Evolutionary conservation across 1,140 invertebrate genomes (phyloP).

Genomic region (Bombus pascuorum): DNA sequence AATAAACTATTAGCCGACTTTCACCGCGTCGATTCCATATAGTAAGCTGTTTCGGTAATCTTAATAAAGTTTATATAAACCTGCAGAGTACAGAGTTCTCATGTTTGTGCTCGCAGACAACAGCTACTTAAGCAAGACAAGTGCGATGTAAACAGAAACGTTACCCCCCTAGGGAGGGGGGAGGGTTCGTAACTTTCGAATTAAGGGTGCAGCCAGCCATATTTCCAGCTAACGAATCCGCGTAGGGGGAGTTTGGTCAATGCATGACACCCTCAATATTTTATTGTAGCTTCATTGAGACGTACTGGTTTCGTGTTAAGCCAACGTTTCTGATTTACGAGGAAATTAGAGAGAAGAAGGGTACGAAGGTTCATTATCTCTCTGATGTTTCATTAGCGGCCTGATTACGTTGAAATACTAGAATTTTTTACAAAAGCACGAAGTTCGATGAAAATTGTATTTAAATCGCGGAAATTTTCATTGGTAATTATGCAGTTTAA

Average conservation of each 20-base stretch:
- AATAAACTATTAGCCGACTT: conserved; percentile 12
- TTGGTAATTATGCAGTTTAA: background rate
- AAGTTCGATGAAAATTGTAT: no score
- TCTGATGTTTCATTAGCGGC: background rate
- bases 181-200: background rate
- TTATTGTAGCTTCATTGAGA: background rate
- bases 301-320: background rate
- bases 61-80: conserved; percentile 47
- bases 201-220: background rate
- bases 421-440: no score
- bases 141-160: conserved; percentile 46
- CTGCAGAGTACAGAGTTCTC: background rate
- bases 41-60: conserved; percentile 38
- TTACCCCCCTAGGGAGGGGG: background rate
- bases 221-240: conserved; percentile 18
- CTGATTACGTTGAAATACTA: no score
- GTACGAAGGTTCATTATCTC: no score
- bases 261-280: background rate
- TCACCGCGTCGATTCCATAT: background rate
- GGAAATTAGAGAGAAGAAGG: background rate
- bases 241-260: background rate
- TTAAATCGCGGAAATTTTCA: background rate
- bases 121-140: conserved; percentile 43
- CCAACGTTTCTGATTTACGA: background rate
- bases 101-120: conserved; percentile 19